Evolutionary conservation across 2,113 vertebrate species (phyloP).

Genomic region (Forbesichthys papilliferus): DNA sequence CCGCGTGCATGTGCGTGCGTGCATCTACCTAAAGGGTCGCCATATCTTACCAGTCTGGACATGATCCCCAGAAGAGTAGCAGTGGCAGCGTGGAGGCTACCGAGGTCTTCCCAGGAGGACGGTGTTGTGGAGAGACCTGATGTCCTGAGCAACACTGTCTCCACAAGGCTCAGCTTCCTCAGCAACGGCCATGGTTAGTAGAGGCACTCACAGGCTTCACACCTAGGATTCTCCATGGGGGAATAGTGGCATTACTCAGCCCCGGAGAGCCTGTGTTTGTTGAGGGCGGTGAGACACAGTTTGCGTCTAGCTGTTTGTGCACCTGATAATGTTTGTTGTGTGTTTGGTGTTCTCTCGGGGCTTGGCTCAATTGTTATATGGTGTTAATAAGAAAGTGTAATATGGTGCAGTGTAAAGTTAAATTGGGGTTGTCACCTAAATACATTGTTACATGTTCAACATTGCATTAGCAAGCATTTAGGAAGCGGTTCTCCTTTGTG

Average conservation of each 20-base stretch:
- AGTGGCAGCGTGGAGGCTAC: conserved; percentile 76
- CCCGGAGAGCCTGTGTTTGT: background rate
- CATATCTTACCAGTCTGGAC: conserved; percentile 81
- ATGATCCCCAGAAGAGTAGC: conserved; percentile 75
- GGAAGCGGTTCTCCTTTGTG: too few relatives aligned
- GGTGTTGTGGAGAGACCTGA: conserved; percentile 36
- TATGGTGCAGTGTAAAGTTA: too few relatives aligned
- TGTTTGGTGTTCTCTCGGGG: too few relatives aligned
- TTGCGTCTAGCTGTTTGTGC: too few relatives aligned
- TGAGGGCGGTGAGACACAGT: background rate
- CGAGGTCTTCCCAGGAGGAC: conserved; percentile 73
- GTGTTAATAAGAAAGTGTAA: too few relatives aligned
- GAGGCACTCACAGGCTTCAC: background rate
- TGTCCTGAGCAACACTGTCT: conserved; percentile 53
- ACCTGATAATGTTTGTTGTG: too few relatives aligned
- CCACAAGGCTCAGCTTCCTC: conserved; percentile 70
- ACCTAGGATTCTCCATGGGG: too few relatives aligned
- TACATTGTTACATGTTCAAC: background rate
- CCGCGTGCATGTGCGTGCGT: conserved; percentile 7
- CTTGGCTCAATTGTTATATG: too few relatives aligned
- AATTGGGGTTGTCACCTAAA: too few relatives aligned
- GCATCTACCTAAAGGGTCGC: conserved; percentile 79
- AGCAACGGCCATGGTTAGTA: conserved; percentile 77
- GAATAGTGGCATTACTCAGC: conserved; percentile 1
- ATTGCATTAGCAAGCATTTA: background rate